Evolutionary conservation across 2,797 vertebrate species (phyloP).

Genomic region (Gymnothorax reevesii): DNA sequence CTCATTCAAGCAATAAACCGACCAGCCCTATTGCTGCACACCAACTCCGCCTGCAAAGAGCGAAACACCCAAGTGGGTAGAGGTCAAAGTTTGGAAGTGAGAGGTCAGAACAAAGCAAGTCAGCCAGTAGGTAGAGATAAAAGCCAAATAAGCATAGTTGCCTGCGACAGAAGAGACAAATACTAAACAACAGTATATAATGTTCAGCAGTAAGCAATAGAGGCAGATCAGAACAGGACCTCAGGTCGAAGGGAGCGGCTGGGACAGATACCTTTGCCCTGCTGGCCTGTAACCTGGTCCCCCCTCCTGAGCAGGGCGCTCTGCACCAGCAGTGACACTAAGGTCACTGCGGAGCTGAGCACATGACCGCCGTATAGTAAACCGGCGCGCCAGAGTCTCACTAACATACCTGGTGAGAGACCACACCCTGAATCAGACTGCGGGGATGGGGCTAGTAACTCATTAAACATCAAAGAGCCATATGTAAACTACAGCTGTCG

Average conservation of each 20-base stretch:
- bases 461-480: not conserved
- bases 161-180: too few species aligned
- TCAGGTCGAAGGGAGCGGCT: not conserved
- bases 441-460: not conserved
- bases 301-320: conserved; percentile 73
- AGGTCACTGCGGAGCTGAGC: conserved; percentile 63
- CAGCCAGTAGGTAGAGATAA: not conserved
- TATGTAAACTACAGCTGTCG: not conserved
- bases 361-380: conserved; percentile 59
- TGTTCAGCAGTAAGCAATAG: too few species aligned
- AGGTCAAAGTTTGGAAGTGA: not conserved
- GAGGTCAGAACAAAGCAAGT: conserved; percentile 16
- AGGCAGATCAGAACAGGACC: too few species aligned
- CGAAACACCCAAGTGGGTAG: not conserved
- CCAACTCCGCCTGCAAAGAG: not conserved
- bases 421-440: conserved; percentile 33
- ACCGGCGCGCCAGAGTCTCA: conserved; percentile 64
- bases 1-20: not conserved
- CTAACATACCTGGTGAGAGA: conserved; percentile 68
- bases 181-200: too few species aligned
- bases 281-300: conserved; percentile 40
- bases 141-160: too few species aligned
- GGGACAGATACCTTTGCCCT: conserved; percentile 47
- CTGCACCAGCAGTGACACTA: conserved; percentile 73
- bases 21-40: not conserved